A percentile compares a stretch with the other conserved stretches of the same genome.
These are phyloP conservation scores for Standfussiana lucernea DNA, from an alignment of 2,888 invertebrate genomes.

Conservation along the genomic window DNA sequence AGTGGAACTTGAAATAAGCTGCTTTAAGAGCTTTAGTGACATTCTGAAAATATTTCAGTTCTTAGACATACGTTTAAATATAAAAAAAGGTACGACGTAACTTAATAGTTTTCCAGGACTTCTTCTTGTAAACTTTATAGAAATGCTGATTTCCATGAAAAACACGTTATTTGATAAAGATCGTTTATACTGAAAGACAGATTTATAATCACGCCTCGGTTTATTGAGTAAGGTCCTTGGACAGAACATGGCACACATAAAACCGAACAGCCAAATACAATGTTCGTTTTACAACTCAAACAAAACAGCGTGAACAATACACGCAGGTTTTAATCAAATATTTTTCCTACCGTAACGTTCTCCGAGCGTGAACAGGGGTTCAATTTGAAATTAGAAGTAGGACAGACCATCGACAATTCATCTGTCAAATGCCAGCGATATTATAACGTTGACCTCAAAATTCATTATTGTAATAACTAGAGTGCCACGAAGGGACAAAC, in stretches of 20 bases:
- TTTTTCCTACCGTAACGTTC: conserved; percentile 23
- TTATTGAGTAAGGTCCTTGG: background rate
- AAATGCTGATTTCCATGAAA: background rate
- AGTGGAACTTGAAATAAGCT: background rate
- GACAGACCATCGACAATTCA: background rate
- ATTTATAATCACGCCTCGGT: background rate
- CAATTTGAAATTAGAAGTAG: conserved; percentile 58
- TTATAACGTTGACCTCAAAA: background rate
- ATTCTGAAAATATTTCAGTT: background rate
- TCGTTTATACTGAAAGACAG: background rate
- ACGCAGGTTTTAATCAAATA: conserved; percentile 46
- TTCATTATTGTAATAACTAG: background rate
- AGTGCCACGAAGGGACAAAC: no score
- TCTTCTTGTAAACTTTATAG: background rate
- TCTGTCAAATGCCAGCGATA: background rate
- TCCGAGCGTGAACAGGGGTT: conserved; percentile 7
- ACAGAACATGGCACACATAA: background rate
- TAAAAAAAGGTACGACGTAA: background rate
- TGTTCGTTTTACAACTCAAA: conserved; percentile 26
- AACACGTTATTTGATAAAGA: background rate
- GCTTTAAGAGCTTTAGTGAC: background rate
- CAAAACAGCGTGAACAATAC: conserved; percentile 31
- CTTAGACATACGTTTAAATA: background rate
- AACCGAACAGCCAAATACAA: background rate
- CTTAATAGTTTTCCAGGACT: no score